These are phyloP conservation scores for Loris lydekkerianus DNA, from an alignment of 2,797 vertebrate genomes.

Conservation along the genomic window DNA sequence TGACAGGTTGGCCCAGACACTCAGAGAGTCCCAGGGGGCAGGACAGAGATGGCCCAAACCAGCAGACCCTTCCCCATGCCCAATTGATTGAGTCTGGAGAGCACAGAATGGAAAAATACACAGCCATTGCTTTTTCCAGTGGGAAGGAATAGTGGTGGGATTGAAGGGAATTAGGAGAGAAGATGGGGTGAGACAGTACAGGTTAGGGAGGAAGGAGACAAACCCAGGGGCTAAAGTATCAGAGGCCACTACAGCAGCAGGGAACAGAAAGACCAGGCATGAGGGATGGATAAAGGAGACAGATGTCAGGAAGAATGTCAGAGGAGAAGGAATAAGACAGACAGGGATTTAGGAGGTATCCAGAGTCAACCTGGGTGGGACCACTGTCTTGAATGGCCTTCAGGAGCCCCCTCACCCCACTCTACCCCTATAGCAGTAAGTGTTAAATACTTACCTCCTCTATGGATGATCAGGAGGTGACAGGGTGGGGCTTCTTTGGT, in stretches of 20 bases:
- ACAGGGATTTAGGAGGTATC: background rate
- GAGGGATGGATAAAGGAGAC: background rate
- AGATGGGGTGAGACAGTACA: slow-evolving; percentile 33
- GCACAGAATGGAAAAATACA: background rate
- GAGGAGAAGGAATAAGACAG: background rate
- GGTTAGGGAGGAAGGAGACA: background rate
- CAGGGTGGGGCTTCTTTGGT: slow-evolving; percentile 99
- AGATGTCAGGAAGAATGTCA: background rate
- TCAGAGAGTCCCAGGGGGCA: background rate
- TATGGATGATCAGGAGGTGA: slow-evolving; percentile 98
- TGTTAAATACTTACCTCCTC: slow-evolving; percentile 93
- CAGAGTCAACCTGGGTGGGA: background rate
- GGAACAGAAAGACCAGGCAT: background rate
- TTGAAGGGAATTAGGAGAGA: slow-evolving; percentile 1
- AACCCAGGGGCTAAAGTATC: background rate
- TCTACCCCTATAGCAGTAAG: background rate
- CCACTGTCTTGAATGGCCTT: background rate
- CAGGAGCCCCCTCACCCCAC: accelerated
- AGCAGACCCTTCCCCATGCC: background rate
- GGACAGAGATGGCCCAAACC: background rate
- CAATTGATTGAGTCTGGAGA: background rate
- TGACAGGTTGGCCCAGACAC: background rate
- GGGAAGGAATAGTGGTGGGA: background rate
- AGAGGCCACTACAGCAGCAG: background rate
- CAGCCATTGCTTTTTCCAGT: background rate